Evolutionary conservation across 2,888 invertebrate genomes (phyloP).

Genomic region (Hedychridium roseum): DNA sequence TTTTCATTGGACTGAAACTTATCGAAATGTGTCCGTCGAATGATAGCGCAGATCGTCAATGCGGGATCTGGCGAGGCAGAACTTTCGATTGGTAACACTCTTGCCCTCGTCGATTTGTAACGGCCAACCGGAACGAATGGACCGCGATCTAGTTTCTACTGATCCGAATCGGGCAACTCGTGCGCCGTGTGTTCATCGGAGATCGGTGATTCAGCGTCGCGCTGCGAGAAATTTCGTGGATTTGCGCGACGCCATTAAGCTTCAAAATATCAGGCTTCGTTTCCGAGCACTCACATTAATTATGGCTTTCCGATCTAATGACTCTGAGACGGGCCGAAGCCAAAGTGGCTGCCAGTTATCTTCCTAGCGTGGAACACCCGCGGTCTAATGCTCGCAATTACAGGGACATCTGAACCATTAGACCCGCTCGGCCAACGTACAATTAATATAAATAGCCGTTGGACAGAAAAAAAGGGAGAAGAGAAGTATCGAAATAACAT

Average conservation of each 20-base stretch:
- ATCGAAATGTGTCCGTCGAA: too few relatives aligned
- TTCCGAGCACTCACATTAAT: constrained; percentile 32
- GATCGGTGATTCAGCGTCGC: background rate
- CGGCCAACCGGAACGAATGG: constrained; percentile 30
- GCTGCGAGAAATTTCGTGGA: constrained; percentile 1
- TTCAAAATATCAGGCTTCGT: constrained; percentile 22
- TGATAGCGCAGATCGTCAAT: constrained; percentile 17
- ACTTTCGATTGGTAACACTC: constrained; percentile 33
- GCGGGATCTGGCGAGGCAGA: constrained; percentile 14
- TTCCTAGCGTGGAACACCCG: too few relatives aligned
- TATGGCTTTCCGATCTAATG: constrained; percentile 29
- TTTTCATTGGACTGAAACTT: too few relatives aligned
- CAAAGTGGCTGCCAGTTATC: constrained; percentile 18
- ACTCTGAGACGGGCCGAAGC: constrained; percentile 22
- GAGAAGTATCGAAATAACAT: too few relatives aligned
- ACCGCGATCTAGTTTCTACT: constrained; percentile 30
- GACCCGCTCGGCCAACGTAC: constrained; percentile 14
- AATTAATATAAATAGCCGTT: constrained; percentile 33
- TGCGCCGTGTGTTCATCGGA: background rate
- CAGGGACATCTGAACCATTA: constrained; percentile 18
- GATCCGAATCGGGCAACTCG: constrained; percentile 26
- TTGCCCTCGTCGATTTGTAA: constrained; percentile 33
- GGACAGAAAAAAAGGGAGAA: too few relatives aligned
- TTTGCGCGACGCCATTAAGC: constrained; percentile 16
- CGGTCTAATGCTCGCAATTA: constrained; percentile 25